Evolutionary conservation across 2,113 vertebrate species (phyloP).

Genomic region (Dolichotis patagonum): DNA sequence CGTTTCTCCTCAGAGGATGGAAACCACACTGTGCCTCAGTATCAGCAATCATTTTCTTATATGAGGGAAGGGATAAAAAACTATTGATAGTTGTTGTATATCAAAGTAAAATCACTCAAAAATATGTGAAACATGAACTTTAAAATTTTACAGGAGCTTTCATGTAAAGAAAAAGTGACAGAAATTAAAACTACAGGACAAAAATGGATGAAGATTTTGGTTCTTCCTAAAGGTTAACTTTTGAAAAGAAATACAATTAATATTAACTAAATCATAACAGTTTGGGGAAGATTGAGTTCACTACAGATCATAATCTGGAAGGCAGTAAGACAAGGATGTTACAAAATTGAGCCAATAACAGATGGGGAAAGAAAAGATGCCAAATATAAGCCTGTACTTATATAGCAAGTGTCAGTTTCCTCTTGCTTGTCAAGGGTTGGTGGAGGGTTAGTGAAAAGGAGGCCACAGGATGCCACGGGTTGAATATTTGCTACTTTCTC

Average conservation of each 20-base stretch:
- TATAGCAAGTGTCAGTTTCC: background rate
- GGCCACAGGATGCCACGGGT: background rate
- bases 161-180: background rate
- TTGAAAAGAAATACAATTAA: background rate
- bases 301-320: conserved; percentile 25
- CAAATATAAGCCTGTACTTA: background rate
- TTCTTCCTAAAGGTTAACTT: background rate
- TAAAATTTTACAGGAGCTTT: background rate
- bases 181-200: background rate
- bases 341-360: background rate
- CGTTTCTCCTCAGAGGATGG: background rate
- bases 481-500: background rate
- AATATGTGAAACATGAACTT: background rate
- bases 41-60: background rate
- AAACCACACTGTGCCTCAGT: background rate
- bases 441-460: background rate
- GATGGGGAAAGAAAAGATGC: background rate
- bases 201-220: background rate
- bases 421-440: background rate
- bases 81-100: background rate
- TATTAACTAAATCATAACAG: background rate
- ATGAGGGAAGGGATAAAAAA: background rate
- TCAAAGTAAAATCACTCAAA: background rate
- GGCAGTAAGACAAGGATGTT: background rate
- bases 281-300: background rate